These are phyloP conservation scores for Stylophora pistillata DNA, from an alignment of 64 coral and sea anemone species.

Conservation along the genomic window DNA sequence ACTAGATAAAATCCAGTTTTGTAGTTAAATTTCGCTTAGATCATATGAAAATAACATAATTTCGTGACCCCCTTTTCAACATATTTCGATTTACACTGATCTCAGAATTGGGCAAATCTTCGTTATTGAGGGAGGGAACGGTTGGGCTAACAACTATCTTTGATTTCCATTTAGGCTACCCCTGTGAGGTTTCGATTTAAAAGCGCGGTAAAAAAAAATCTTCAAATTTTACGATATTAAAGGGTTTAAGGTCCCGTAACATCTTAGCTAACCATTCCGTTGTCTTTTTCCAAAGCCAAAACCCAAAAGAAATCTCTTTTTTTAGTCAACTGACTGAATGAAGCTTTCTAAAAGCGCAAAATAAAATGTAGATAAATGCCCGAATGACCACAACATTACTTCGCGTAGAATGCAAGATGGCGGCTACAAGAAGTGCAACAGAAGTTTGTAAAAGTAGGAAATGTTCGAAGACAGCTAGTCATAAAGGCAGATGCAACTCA, in stretches of 20 bases:
- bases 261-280: neutral
- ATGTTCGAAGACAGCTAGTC: no score
- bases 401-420: no score
- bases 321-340: no score
- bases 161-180: slow-evolving; percentile 22
- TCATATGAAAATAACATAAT: neutral
- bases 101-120: neutral
- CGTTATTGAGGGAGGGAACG: slow-evolving; percentile 3
- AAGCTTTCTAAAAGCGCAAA: no score
- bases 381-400: no score
- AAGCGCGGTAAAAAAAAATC: neutral
- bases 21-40: neutral
- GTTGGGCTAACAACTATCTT: neutral
- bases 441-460: no score
- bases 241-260: neutral
- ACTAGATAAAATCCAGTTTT: neutral
- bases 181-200: neutral
- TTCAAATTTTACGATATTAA: neutral
- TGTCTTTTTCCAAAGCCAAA: no score
- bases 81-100: slow-evolving; percentile 30
- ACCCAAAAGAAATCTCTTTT: no score
- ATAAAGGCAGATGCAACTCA: no score
- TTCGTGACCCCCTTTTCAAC: neutral
- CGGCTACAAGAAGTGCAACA: no score
- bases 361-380: no score